Base-by-base conservation (phyloP, 2,888 invertebrate genomes). In the Agrypnus murinus region DNA sequence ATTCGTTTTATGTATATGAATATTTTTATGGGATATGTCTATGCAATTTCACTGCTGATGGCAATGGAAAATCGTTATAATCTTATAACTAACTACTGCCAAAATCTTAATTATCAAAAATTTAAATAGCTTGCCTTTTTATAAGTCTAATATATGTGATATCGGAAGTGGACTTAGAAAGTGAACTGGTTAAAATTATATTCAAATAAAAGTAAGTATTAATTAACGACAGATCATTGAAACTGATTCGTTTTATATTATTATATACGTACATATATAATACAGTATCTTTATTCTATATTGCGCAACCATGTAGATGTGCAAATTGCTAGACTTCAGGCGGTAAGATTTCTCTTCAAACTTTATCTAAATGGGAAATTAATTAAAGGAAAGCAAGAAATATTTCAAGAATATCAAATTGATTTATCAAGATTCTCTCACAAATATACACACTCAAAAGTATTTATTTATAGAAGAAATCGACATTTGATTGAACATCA, bases 171-270 rank as follows among this genome's bases (percentile, higher is more conserved):
- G 36, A 17, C 55, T 55, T 55, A 55, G 55, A 55, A 55, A 55
- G 55, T 55, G 55, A 12, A 55, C 36, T 55, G 55, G 55, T 55
- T 55, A 38, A 36, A 36, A 46, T 43, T 50, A 50, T 50, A 19
- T 12, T 4, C 50, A 50, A 50, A 50, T 50, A 50, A 50, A 50
- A 50, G 25, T 50, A 50, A 32, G 12, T 50, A 32, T 50, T 50
- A 50, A 50, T 50, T 50, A 50, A 50, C 31, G 31, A 31, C 50
- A 50, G 50, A 50, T 25, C 50, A 50, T 50, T 50, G 50, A 50
- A 31, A 31, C 31, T 32, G 50, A 50, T 50, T 31, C 31, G 31
- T 50, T 43, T 43, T 50, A 50, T 32, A 25, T 25, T 3, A 32
- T n/a, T n/a, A n/a, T n/a, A n/a, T n/a, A n/a, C n/a, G n/a, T n/a